Base-by-base conservation (phyloP, 2,888 invertebrate genomes). In the Brachylomia viminalis region DNA sequence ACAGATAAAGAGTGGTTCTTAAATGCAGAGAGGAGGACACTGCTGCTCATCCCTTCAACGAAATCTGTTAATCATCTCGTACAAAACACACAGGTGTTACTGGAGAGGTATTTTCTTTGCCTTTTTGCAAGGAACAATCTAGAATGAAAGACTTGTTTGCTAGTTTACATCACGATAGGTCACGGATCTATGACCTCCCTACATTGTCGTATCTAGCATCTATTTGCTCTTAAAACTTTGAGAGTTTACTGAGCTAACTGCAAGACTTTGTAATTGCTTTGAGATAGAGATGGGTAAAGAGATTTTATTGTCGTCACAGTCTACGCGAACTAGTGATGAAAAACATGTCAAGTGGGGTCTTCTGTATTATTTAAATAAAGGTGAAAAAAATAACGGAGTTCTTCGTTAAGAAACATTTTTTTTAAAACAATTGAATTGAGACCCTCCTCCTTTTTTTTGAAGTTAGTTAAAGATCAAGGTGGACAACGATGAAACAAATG, bases 191-290 rank as follows among this genome's bases (percentile, higher is more conserved):
- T 54, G 52, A 27, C 64, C 38, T 38, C 38, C 5, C 76, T 65
- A 82, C 65, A 59, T 69, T 54, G 38, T 33, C 42, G 20, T 76
- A 82, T 75, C 82, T 20, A 1, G 30, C 23, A 69, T 75, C 65
- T 49, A 75, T 66, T 69, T 65, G 42, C 38, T 61, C 42, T 56
- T 49, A 56, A 75, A 80, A 80, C 77, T 82, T 70, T 65, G 15
- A 27, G 20, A 70, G 54, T 30, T 33, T 27, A 76, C 54, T 70
- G 0, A 69, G 52, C 54, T 66, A 47, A 65, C 47, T 76, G 33
- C 33, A 64, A 5, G 68, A 76, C 42, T 82, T 69, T 17, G 59
- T 80, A 76, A 80, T 76, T 66, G 33, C 65, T 66, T 82, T 76
- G n/a, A 70, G 65, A 80, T 82, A 27, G 27, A 65, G 27, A 30